A percentile compares a stretch with the other conserved stretches of the same genome.
Evolutionary conservation across 1,140 invertebrate species (phyloP).

Genomic region (Macrotrachela quadricornifera): DNA sequence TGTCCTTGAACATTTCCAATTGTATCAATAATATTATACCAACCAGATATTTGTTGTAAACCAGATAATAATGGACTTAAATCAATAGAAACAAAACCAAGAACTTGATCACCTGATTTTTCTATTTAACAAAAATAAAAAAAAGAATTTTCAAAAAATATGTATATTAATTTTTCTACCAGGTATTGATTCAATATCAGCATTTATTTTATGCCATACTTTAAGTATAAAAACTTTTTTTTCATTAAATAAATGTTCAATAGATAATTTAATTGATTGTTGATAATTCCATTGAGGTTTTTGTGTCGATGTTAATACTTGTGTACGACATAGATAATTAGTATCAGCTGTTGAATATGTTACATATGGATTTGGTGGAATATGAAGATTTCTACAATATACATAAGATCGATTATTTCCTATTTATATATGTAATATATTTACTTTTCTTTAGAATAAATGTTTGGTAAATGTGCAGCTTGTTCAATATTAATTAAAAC

Average conservation of each 20-base stretch:
- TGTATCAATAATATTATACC: slow-evolving; percentile 30
- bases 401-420: no score
- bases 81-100: slow-evolving; percentile 29
- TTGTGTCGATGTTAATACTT: no score
- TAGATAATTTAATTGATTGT: background rate
- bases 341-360: background rate
- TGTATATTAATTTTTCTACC: background rate
- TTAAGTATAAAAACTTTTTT: slow-evolving; percentile 17
- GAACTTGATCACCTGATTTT: slow-evolving; percentile 26
- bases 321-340: no score
- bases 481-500: slow-evolving; percentile 1
- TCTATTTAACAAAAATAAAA: slow-evolving; percentile 18
- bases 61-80: slow-evolving; percentile 21
- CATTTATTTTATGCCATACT: slow-evolving; percentile 26
- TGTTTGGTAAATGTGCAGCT: slow-evolving; percentile 3
- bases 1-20: slow-evolving; percentile 24
- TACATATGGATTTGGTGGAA: background rate
- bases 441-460: background rate
- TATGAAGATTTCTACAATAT: no score
- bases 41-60: slow-evolving; percentile 24
- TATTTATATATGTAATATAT: no score
- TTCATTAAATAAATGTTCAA: slow-evolving; percentile 5
- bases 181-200: slow-evolving; percentile 13
- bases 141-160: background rate
- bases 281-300: slow-evolving; percentile 4